Conservation (phyloP, 2,888 invertebrate genomes). For the Alviniconcha strummeri region DNA sequence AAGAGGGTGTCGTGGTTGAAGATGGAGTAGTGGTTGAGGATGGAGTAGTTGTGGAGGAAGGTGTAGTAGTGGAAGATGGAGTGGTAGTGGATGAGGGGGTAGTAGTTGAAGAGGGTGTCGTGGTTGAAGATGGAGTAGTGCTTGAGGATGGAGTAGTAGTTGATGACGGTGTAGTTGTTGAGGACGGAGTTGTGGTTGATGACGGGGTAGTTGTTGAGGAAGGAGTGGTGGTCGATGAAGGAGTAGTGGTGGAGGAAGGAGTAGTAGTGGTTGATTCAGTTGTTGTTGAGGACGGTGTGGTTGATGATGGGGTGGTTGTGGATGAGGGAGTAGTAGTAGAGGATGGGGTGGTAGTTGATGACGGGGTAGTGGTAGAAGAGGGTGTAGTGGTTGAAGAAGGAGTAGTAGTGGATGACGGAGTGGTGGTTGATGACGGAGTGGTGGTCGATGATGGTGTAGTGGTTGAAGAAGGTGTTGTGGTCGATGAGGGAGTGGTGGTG, state of each 20-base stretch:
- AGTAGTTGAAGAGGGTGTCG: too few relatives aligned
- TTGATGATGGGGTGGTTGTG: neutral
- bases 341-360: too few relatives aligned
- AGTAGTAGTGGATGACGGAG: neutral
- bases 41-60: too few relatives aligned
- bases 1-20: too few relatives aligned
- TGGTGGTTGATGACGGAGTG: neutral
- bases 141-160: constrained; percentile 5
- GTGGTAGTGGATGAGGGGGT: too few relatives aligned
- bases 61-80: too few relatives aligned
- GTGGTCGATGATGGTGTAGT: constrained; percentile 3
- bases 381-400: neutral
- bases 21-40: too few relatives aligned
- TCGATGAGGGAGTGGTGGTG: neutral
- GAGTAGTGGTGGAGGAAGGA: neutral
- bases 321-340: too few relatives aligned
- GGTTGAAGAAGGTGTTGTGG: neutral
- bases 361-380: neutral
- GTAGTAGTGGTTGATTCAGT: neutral
- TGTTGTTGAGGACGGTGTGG: neutral
- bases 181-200: neutral
- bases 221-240: too few relatives aligned
- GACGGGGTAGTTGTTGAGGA: neutral
- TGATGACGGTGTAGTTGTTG: neutral
- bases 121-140: too few relatives aligned